Percentiles rank a stretch among this genome's conserved stretches.
These are phyloP conservation scores for Conchocele bisecta DNA, from an alignment of 2,888 invertebrate genomes.

Conservation along the genomic window DNA sequence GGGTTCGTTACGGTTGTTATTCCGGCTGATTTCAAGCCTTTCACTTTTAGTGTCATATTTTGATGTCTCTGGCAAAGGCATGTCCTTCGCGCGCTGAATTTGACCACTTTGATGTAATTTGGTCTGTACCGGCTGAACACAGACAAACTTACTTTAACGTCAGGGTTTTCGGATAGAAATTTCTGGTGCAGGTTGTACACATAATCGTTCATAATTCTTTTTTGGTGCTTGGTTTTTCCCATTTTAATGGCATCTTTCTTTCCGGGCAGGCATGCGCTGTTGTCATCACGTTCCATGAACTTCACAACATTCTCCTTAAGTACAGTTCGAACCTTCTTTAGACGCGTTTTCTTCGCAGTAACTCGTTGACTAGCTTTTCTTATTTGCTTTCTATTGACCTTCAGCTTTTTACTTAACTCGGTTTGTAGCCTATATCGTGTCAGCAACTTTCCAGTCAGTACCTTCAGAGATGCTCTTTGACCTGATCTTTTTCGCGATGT, in stretches of 20 bases:
- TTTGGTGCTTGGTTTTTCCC: background rate
- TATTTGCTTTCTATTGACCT: no score
- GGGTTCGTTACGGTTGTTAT: conserved; percentile 5
- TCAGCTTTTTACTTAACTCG: no score
- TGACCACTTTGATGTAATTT: conserved; percentile 28
- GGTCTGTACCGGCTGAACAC: conserved; percentile 30
- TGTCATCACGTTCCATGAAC: conserved; percentile 34
- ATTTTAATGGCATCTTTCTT: conserved; percentile 23
- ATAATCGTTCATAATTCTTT: conserved; percentile 28
- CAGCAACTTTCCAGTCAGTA: no score
- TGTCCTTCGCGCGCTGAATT: conserved; percentile 25
- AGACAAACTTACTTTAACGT: conserved; percentile 16
- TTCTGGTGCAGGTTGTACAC: conserved; percentile 32
- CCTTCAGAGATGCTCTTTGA: no score
- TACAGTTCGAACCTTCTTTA: no score
- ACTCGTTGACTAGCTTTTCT: no score
- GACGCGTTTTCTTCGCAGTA: no score
- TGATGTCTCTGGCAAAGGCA: conserved; percentile 42
- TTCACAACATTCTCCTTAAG: background rate
- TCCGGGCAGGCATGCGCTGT: conserved; percentile 33
- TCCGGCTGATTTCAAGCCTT: conserved; percentile 4
- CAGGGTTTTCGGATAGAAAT: conserved; percentile 31
- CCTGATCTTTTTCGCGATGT: no score
- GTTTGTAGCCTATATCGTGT: no score
- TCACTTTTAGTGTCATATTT: conserved; percentile 39